These are phyloP conservation scores for Elegia similella DNA, from an alignment of 2,888 invertebrate species.

Conservation along the genomic window DNA sequence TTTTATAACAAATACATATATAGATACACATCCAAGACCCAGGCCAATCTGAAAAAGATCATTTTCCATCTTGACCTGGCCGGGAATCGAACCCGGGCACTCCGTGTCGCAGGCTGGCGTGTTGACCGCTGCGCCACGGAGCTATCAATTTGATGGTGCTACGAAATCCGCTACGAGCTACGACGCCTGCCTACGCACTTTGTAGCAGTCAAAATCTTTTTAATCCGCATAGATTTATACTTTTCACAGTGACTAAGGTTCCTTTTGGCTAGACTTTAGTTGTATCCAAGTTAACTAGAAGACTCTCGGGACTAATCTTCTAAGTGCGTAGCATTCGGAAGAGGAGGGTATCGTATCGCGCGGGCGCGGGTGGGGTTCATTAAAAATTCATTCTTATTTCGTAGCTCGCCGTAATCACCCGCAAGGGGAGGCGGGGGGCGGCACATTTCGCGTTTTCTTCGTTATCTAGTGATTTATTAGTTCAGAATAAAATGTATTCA, in stretches of 20 bases:
- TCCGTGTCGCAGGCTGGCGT: too few species aligned
- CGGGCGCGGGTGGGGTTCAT: slow-evolving; percentile 55
- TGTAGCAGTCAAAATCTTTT: background rate
- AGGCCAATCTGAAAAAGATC: too few species aligned
- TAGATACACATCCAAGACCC: too few species aligned
- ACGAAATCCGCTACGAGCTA: too few species aligned
- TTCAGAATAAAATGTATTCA: slow-evolving; percentile 29
- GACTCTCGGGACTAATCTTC: slow-evolving; percentile 78
- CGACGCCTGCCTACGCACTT: background rate
- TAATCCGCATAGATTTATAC: too few species aligned
- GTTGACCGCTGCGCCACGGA: too few species aligned
- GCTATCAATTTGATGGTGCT: too few species aligned
- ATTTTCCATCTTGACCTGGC: too few species aligned
- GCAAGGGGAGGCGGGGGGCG: slow-evolving; percentile 46
- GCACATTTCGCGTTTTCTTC: slow-evolving; percentile 53
- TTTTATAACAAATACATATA: too few species aligned
- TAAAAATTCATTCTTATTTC: slow-evolving; percentile 82
- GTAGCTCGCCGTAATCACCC: slow-evolving; percentile 72
- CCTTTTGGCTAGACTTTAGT: slow-evolving; percentile 25
- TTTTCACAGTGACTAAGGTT: background rate
- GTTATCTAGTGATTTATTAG: slow-evolving; percentile 62
- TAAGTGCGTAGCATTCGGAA: slow-evolving; percentile 72
- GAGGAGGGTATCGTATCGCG: slow-evolving; percentile 37
- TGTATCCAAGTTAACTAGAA: slow-evolving; percentile 60
- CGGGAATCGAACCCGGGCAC: too few species aligned